Evolutionary conservation across 2,888 invertebrate species (phyloP), one percentile per base, ranked within the genome.

Genomic region (Xestia ashworthii): DNA sequence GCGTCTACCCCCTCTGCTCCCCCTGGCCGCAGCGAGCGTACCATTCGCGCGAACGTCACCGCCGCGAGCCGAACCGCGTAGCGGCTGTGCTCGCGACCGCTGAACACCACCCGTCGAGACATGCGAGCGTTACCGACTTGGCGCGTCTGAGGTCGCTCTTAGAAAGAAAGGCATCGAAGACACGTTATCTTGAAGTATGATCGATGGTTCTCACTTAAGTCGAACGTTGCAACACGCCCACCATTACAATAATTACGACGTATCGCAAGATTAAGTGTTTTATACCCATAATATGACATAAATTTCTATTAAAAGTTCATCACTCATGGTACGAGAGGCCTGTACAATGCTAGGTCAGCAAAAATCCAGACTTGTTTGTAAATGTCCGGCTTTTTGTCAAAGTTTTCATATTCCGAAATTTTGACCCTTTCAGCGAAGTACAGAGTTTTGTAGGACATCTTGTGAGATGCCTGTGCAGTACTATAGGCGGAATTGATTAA

Each of bases 1-100:
- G 38, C 11, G 58, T 82, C 22, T 48, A 55, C 64, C 46, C 53
- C 65, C n/a, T 6, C 44, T 3, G 48, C 19, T 14, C 65, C 41
- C 32, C 55, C 22, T 12, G 44, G n/a, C 44, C 60, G 44, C 67
- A 82, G 60, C 25, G 32, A 16, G 69, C 81, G 89, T 95, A 95
- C 95, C 95, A 95, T 95, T 87, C 95, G 94, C 81, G 91, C 88
- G 62, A 93, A 88, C 77, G 94, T 93, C 91, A 93, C 90, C 89
- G 93, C 90, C 83, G 94, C 93, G 80, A 94, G 91, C 58, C 88
- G 85, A 66, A 94, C 92, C 81, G 94, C 92, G 84, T 89, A 92
- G 76, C 91, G 91, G 87, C 92, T 91, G 88, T 94, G 92, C 86
- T 91, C 90, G 82, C 92, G 91, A n/a, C 91, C 91, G 78, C 81